Evolutionary conservation across 2,113 vertebrate species (phyloP), one percentile per base, ranked within the genome.

Genomic region (Melanostigma gelatinosum): DNA sequence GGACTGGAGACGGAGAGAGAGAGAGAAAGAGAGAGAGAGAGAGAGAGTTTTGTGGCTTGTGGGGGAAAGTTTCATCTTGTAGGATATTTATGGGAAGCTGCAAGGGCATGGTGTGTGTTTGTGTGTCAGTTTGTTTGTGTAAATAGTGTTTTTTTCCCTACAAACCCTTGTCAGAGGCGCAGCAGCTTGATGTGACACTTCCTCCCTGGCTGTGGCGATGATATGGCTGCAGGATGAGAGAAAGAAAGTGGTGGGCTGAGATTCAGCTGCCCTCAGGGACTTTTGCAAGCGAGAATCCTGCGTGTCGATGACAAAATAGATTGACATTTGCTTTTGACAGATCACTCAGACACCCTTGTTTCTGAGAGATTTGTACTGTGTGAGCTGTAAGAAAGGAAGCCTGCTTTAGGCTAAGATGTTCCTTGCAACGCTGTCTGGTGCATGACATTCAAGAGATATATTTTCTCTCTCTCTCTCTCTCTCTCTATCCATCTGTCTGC

Each of bases 241-340:
- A 80, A 79, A 87, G 85, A 87, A 88, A 82, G 87, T 78, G 87
- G 71, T 79, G 89, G 86, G 83, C 75, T 82, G 73, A 82, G 78
- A 79, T 69, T 89, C 70, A 2, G 66, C 34, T 88, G 13, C 80
- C 89, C 87, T 84, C 68, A 3, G 90, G 90, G 74, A 84, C 60
- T 58, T 85, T 89, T 85, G 90, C 79, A 84, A 82, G 90, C 72
- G 22, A 24, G 90, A 93, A 90, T 88, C 72, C 87, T 86, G 58
- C 77, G 85, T 84, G 71, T 75, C 88, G 89, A 77, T 93, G 90
- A 87, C 89, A 93, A 94, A 94, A 92, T 91, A 90, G 93, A 94
- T 92, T 88, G 58, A 93, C 91, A 92, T 93, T 93, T 89, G 86
- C 91, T 92, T 94, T 93, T 91, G 94, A 84, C 75, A 90, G 83